These are phyloP conservation scores for Euphonia xanthogaster DNA, from an alignment of 2,797 vertebrate genomes.

Conservation along the genomic window DNA sequence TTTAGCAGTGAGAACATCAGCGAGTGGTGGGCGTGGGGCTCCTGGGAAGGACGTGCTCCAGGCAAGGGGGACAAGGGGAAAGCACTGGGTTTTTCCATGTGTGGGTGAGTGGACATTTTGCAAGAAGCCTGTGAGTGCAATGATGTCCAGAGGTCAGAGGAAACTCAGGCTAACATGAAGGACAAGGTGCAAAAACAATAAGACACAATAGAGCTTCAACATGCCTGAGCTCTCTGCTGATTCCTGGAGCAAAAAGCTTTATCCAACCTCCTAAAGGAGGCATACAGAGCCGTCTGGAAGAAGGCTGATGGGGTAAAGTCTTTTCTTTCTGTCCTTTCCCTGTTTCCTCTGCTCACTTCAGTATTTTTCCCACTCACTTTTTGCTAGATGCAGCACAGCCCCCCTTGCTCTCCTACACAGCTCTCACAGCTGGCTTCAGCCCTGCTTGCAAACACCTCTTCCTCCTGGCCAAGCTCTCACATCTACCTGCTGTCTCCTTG, in stretches of 20 bases:
- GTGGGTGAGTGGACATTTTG: slow-evolving; percentile 22
- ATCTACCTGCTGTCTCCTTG: neutral
- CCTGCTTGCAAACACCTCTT: neutral
- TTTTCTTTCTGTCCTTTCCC: neutral
- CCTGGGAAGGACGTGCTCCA: neutral
- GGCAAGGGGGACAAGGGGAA: neutral
- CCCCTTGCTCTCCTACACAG: neutral
- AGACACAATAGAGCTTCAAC: neutral
- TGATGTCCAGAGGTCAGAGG: neutral
- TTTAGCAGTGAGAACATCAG: neutral
- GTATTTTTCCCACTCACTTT: neutral
- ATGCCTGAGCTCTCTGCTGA: neutral
- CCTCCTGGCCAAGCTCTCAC: neutral
- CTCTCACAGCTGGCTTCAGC: neutral
- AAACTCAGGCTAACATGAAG: neutral
- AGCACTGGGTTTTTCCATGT: neutral
- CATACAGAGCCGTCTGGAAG: neutral
- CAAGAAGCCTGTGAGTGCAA: neutral
- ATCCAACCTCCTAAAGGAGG: neutral
- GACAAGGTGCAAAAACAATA: neutral
- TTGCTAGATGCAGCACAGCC: neutral
- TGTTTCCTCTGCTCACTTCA: neutral
- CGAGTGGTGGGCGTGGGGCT: neutral
- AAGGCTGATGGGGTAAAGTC: neutral
- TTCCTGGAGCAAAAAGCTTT: neutral